Evolutionary conservation across 2,113 vertebrate genomes (phyloP).

Genomic region (Hirundichthys speculiger): DNA sequence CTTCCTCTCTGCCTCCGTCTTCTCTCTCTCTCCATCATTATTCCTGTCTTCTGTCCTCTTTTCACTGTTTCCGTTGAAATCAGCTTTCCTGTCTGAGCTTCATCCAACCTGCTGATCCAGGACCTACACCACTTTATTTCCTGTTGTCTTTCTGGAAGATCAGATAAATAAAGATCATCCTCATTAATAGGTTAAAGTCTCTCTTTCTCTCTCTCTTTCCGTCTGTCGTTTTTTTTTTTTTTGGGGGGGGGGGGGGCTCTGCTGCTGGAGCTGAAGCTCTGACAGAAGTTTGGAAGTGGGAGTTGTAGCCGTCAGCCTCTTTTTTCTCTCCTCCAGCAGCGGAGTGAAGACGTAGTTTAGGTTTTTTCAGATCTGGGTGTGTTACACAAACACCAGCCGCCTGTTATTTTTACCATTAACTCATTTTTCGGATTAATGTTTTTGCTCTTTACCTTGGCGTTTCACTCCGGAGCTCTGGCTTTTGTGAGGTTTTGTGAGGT

Average conservation of each 20-base stretch:
- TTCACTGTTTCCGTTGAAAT: not conserved
- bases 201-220: no score
- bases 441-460: constrained; percentile 53
- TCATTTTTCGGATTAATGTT: constrained; percentile 57
- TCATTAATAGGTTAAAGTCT: no score
- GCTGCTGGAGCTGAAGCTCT: constrained; percentile 47
- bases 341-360: constrained; percentile 17
- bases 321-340: constrained; percentile 44
- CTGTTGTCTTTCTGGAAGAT: no score
- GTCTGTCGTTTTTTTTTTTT: not conserved
- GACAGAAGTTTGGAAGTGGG: constrained; percentile 68
- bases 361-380: constrained; percentile 19
- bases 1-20: constrained; percentile 27
- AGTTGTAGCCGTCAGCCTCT: constrained; percentile 67
- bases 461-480: not conserved
- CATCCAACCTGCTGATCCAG: no score
- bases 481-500: constrained; percentile 1
- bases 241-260: constrained; percentile 45
- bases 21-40: not conserved
- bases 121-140: no score
- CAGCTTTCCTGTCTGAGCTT: not conserved
- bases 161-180: no score
- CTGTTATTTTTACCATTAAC: constrained; percentile 58
- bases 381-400: constrained; percentile 37
- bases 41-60: constrained; percentile 11